A percentile compares a stretch with the other conserved stretches of the same genome.
phyloP scores from a whole-genome alignment of 2,888 invertebrate species.

The Drosophila subquinaria region DNA sequence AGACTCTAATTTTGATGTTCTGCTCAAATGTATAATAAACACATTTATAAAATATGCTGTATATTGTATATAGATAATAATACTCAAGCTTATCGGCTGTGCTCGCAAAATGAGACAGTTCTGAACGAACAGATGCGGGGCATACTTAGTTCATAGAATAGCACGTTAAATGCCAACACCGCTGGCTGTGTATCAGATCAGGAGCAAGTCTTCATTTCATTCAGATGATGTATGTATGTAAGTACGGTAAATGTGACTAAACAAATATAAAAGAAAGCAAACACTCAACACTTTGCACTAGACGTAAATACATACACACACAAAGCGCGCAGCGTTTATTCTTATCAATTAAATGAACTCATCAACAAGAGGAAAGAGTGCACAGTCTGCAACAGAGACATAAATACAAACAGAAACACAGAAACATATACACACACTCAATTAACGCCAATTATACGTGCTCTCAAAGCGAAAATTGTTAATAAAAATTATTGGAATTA shows the following conservation, averaged over 20 bases:
- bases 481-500: slow-evolving; percentile 67
- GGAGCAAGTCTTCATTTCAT: slow-evolving; percentile 38
- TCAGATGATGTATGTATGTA: slow-evolving; percentile 11
- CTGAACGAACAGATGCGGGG: slow-evolving; percentile 27
- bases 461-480: slow-evolving; percentile 66
- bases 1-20: not conserved
- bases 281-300: slow-evolving; percentile 10
- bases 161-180: slow-evolving; percentile 10
- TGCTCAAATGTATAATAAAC: not conserved
- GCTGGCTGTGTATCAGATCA: slow-evolving; percentile 18
- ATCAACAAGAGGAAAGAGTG: slow-evolving; percentile 33
- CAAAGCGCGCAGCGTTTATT: slow-evolving; percentile 32
- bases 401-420: slow-evolving; percentile 34
- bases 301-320: slow-evolving; percentile 5
- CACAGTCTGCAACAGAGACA: slow-evolving; percentile 32
- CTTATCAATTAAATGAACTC: slow-evolving; percentile 74
- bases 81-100: slow-evolving; percentile 38
- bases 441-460: slow-evolving; percentile 78
- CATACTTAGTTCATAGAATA: slow-evolving; percentile 29
- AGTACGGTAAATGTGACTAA: not conserved
- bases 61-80: not conserved
- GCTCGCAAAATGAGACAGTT: slow-evolving; percentile 4
- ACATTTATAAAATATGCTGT: too few relatives aligned
- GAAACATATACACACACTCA: slow-evolving; percentile 55
- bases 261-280: slow-evolving; percentile 6